These are phyloP conservation scores for Megaleporinus macrocephalus DNA, from an alignment of 2,113 vertebrate species.

Conservation along the genomic window DNA sequence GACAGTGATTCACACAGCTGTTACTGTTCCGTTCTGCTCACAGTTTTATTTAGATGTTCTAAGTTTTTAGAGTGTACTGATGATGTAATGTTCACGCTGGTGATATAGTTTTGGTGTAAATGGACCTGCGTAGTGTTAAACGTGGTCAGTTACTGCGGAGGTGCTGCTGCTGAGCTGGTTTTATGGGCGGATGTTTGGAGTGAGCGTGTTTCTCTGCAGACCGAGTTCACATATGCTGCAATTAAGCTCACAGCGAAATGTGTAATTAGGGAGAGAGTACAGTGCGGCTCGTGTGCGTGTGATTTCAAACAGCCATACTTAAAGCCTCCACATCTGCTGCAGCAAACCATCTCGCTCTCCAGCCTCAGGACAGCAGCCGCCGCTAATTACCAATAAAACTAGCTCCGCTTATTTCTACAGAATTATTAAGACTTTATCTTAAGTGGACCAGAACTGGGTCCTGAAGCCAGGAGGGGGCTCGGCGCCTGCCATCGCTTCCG, in stretches of 20 bases:
- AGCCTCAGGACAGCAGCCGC: constrained; percentile 75
- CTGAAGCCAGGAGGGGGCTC: constrained; percentile 77
- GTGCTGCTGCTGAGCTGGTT: constrained; percentile 3
- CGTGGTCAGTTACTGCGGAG: too few species aligned
- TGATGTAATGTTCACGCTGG: too few species aligned
- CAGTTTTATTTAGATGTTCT: too few species aligned
- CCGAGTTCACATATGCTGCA: constrained; percentile 71
- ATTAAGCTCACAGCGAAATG: constrained; percentile 77
- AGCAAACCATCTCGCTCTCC: constrained; percentile 79
- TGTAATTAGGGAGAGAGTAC: constrained; percentile 77
- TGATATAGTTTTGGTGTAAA: too few species aligned
- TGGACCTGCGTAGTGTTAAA: too few species aligned
- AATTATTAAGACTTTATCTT: constrained; percentile 89
- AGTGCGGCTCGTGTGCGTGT: constrained; percentile 59
- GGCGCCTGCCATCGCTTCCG: constrained; percentile 70
- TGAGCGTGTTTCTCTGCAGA: constrained; percentile 69
- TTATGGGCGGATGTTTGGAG: constrained; percentile 57
- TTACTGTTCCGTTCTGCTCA: too few species aligned
- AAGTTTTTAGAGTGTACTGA: too few species aligned
- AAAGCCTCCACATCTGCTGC: constrained; percentile 84
- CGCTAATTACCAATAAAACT: constrained; percentile 92
- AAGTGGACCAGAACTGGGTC: constrained; percentile 81
- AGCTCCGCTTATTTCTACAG: constrained; percentile 87
- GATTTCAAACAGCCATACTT: constrained; percentile 79
- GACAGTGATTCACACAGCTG: too few species aligned